Evolutionary conservation across 2,888 invertebrate genomes (phyloP), one percentile per base, ranked within the genome.

Genomic region (Vesta saturnalis): DNA sequence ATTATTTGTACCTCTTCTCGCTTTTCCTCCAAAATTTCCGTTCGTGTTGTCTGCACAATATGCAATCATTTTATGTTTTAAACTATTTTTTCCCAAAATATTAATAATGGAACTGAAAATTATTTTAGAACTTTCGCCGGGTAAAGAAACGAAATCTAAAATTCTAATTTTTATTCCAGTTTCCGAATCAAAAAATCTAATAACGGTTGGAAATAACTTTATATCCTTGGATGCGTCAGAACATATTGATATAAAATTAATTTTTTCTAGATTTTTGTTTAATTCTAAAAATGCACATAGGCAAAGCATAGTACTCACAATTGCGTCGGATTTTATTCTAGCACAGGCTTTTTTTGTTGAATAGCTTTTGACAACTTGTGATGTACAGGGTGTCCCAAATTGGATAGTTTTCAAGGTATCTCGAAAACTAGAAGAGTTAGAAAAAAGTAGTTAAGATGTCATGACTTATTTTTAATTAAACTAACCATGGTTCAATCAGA

Each of bases 21-120:
- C 72, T 57, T 68, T 57, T 54, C 70, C 71, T 21, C 64, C 70
- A 68, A 72, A 72, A 60, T 74, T 74, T 18, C 69, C 69, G 54
- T 74, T 74, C 10, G 71, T 59, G 49, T 73, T 74, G 39, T 74
- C 70, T 23, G 69, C 69, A 64, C 63, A 69, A 56, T 66, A 66
- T 12, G 66, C 66, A 23, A 23, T 23, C 3, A 23, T 23, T 23
- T 23, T 23, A 23, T 23, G 3, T 3, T 23, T 23, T 8, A 66
- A 62, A 60, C 54, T 59, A 64, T 74, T 64, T 39, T 71, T 60
- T 65, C 58, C 15, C 16, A 72, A 65, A 67, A n/a, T 73, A 52
- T 47, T 52, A 49, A 67, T 70, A 46, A 71, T 68, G 15, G 64
- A 70, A 68, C 70, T 46, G 60, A 23, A 23, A 23, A 23, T 23